Conservation (phyloP, 2,888 invertebrate genomes). For the Tupiocoris notatus region DNA sequence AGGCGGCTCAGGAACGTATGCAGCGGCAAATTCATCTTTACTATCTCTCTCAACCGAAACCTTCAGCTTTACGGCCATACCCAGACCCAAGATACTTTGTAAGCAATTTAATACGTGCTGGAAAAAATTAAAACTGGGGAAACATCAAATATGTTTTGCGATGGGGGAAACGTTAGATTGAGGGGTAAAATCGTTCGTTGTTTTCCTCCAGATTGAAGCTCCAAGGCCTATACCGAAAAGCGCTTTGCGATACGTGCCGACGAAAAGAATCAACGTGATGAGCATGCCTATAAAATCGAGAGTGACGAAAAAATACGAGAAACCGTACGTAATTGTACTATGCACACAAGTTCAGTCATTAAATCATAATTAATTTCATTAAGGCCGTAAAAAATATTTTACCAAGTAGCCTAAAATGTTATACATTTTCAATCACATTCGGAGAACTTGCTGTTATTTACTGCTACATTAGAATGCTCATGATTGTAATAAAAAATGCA, state of each 20-base stretch:
- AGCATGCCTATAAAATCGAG: constrained; percentile 13
- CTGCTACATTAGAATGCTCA: not conserved
- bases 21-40: constrained; percentile 31
- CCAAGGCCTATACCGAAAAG: constrained; percentile 26
- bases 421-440: too few species aligned
- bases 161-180: not conserved
- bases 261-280: constrained; percentile 39
- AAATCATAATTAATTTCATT: too few species aligned
- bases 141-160: too few species aligned
- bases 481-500: not conserved
- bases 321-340: too few species aligned
- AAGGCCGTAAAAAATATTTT: too few species aligned
- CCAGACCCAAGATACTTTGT: constrained; percentile 16
- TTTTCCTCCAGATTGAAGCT: constrained; percentile 4
- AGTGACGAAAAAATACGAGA: constrained; percentile 28
- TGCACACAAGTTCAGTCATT: too few species aligned
- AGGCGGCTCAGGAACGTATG: constrained; percentile 8
- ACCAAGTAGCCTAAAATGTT: too few species aligned
- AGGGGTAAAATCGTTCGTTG: not conserved
- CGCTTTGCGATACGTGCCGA: constrained; percentile 27
- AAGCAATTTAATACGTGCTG: too few species aligned
- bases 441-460: too few species aligned
- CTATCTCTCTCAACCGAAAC: constrained; percentile 18
- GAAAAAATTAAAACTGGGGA: too few species aligned
- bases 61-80: not conserved